These are phyloP conservation scores for Melanostigma gelatinosum DNA, from an alignment of 2,113 vertebrate genomes.

Conservation along the genomic window DNA sequence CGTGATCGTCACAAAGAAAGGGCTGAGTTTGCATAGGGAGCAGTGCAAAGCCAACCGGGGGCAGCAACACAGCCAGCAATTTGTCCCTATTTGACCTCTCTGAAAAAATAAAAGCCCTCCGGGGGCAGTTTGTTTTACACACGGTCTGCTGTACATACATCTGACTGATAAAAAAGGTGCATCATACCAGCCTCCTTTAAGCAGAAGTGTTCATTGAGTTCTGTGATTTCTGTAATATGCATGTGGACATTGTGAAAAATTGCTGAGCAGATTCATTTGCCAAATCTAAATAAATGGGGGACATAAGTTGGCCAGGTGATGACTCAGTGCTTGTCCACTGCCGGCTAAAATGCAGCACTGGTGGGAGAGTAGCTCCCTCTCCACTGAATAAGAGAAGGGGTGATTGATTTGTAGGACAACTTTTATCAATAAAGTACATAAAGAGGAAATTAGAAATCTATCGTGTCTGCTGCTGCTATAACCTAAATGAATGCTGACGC, in stretches of 20 bases:
- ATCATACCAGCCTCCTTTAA: neutral
- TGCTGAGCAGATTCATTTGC: neutral
- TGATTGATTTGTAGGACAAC: conserved; percentile 12
- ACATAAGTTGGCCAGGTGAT: neutral
- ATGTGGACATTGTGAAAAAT: neutral
- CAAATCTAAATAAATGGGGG: neutral
- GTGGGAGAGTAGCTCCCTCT: neutral
- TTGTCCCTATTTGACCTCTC: conserved; percentile 33
- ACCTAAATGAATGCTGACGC: conserved; percentile 9
- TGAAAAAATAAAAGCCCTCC: conserved; percentile 27
- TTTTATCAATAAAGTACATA: conserved; percentile 19
- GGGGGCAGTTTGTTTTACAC: conserved; percentile 26
- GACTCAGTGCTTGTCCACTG: conserved; percentile 12
- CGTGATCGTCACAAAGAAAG: conserved; percentile 57
- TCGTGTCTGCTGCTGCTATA: conserved; percentile 19
- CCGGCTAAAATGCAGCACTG: conserved; percentile 4
- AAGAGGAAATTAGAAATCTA: conserved; percentile 32
- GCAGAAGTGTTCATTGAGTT: neutral
- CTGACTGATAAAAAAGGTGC: neutral
- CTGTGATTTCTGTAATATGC: neutral
- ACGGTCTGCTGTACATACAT: neutral
- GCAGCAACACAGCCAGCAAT: conserved; percentile 30
- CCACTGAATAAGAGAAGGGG: neutral
- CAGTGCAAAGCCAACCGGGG: conserved; percentile 21
- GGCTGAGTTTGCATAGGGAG: conserved; percentile 54